Percentiles rank a stretch among this genome's conserved stretches.
Evolutionary conservation across 2,888 invertebrate species (phyloP).

Genomic region (Eudemis profundana): DNA sequence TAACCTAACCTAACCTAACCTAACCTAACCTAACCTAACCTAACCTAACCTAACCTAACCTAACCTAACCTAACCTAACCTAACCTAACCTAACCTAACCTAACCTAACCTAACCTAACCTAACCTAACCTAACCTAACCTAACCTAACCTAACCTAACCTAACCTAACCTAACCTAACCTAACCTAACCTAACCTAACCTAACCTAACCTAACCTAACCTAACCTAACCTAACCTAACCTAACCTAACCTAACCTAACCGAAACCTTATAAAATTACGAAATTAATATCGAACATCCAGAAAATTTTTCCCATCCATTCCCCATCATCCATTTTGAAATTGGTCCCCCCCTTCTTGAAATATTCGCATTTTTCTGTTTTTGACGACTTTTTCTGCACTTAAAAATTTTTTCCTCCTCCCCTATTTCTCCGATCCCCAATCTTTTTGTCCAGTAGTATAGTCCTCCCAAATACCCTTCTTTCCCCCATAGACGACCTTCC

Average conservation of each 20-base stretch:
- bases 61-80: conserved; percentile 45
- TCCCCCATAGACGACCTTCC: too few relatives aligned
- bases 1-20: conserved; percentile 43
- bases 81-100: conserved; percentile 43
- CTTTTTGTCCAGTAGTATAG: too few relatives aligned
- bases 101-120: conserved; percentile 45
- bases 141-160: conserved; percentile 38
- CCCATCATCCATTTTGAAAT: too few relatives aligned
- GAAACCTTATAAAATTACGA: too few relatives aligned
- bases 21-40: conserved; percentile 44
- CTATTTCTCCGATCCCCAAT: too few relatives aligned
- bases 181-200: conserved; percentile 43
- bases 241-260: conserved; percentile 43
- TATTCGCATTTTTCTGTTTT: too few relatives aligned
- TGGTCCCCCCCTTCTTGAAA: too few relatives aligned
- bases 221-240: conserved; percentile 43
- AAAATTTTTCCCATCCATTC: too few relatives aligned
- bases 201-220: conserved; percentile 43
- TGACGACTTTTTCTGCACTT: too few relatives aligned
- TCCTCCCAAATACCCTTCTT: too few relatives aligned
- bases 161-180: conserved; percentile 42
- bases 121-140: conserved; percentile 42
- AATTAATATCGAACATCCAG: too few relatives aligned
- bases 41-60: conserved; percentile 45
- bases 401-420: too few relatives aligned